These are phyloP conservation scores for Poeciliopsis turrubarensis DNA, from an alignment of 2,113 vertebrate genomes.

Conservation along the genomic window DNA sequence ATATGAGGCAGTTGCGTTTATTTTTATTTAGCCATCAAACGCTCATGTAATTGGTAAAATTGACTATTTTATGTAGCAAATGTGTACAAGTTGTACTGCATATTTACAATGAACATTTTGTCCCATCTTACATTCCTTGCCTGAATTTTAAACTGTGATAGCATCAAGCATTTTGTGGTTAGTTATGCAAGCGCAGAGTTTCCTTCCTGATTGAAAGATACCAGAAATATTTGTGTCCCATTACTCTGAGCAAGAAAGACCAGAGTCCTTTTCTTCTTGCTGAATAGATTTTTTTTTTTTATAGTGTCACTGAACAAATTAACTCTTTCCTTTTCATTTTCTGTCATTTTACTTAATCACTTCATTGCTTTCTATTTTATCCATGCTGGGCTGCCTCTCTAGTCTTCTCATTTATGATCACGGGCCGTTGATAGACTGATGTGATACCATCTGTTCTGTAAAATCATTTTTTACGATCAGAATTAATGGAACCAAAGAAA, in stretches of 20 bases:
- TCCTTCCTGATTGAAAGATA: too few species aligned
- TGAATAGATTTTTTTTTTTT: not conserved
- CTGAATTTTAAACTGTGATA: not conserved
- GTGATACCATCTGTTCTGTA: not conserved
- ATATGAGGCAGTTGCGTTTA: not conserved
- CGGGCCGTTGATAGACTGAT: constrained; percentile 4
- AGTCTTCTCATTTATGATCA: constrained; percentile 20
- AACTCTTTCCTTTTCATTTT: not conserved
- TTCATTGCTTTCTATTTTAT: constrained; percentile 3
- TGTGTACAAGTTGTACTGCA: not conserved
- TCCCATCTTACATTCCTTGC: not conserved
- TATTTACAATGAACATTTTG: not conserved
- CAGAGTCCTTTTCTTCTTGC: not conserved
- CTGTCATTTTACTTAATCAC: constrained; percentile 8
- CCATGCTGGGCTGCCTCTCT: not conserved
- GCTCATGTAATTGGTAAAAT: not conserved
- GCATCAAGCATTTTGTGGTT: not conserved
- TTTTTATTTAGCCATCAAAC: not conserved
- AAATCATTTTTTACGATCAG: constrained; percentile 1
- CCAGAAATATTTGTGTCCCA: too few species aligned
- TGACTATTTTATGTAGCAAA: not conserved
- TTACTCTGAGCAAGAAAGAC: not conserved
- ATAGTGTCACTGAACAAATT: not conserved
- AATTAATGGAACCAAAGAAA: not conserved
- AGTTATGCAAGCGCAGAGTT: not conserved